Conservation (phyloP, 2,888 invertebrate genomes). For the Pristionchus entomophagus region DNA sequence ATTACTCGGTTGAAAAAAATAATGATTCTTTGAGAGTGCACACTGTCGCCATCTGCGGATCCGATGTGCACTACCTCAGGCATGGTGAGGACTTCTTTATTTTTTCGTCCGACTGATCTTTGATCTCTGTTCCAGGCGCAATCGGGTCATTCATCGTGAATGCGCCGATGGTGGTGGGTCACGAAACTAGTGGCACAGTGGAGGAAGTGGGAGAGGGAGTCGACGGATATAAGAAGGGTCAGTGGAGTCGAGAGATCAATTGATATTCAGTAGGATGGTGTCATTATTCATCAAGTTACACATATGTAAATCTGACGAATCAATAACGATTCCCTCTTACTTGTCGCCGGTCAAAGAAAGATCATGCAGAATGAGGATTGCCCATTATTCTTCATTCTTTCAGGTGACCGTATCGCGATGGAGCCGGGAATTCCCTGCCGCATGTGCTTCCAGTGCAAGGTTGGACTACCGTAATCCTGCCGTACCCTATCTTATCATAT, state of each 20-base stretch:
- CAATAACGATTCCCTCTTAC: no score
- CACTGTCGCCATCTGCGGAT: constrained; percentile 95
- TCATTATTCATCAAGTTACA: no score
- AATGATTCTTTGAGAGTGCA: constrained; percentile 81
- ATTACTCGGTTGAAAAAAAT: not conserved
- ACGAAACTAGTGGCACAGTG: constrained; percentile 84
- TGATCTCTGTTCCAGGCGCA: not conserved
- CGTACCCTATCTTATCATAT: not conserved
- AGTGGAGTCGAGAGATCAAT: not conserved
- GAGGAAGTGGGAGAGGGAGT: constrained; percentile 83
- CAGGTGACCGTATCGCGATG: constrained; percentile 66
- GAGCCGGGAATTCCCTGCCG: constrained; percentile 88
- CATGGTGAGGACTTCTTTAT: constrained; percentile 80
- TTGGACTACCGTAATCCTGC: constrained; percentile 7
- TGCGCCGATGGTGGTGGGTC: constrained; percentile 94
- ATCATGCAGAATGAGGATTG: not conserved
- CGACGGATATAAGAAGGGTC: constrained; percentile 53
- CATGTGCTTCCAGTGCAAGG: constrained; percentile 88
- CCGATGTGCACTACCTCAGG: constrained; percentile 92
- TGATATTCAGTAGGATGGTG: not conserved
- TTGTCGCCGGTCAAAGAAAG: no score
- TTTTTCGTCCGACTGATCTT: not conserved
- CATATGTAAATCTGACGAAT: no score
- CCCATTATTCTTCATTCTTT: not conserved
- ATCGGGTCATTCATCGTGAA: constrained; percentile 46